Evolutionary conservation across 1,140 invertebrate genomes (phyloP).

Genomic region (Drosophila murphyi): DNA sequence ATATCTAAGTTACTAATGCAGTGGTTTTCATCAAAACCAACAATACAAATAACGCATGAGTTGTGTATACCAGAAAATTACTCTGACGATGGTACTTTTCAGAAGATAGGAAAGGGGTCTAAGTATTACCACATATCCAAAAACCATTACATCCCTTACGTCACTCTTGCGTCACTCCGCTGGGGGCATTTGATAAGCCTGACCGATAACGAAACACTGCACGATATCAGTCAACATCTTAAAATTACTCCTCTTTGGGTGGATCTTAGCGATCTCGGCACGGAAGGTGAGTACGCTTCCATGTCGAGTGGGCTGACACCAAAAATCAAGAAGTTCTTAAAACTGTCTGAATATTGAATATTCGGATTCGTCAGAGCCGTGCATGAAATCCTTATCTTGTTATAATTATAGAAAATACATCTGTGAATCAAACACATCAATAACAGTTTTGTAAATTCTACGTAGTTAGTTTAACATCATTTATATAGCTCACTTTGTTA

Average conservation of each 20-base stretch:
- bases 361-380: neutral
- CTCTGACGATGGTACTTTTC: neutral
- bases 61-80: slow-evolving; percentile 1
- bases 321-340: rapidly evolving
- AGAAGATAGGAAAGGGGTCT: neutral
- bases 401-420: neutral
- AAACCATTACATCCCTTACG: neutral
- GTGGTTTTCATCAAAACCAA: neutral
- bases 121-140: slow-evolving; percentile 5
- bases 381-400: slow-evolving; percentile 21
- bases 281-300: neutral
- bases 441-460: neutral
- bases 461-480: too few relatives aligned
- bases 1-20: neutral
- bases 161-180: neutral
- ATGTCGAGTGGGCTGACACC: slow-evolving; percentile 7
- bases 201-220: neutral
- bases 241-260: neutral
- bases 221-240: neutral
- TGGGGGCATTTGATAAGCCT: slow-evolving; percentile 20
- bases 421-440: slow-evolving; percentile 17
- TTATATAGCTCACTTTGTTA: too few relatives aligned
- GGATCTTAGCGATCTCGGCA: slow-evolving; percentile 21
- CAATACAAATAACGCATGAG: neutral
- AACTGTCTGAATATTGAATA: slow-evolving; percentile 19